A percentile compares a stretch with the other conserved stretches of the same genome.
phyloP scores from a whole-genome alignment of 2,888 invertebrate genomes.

The Mythimna pallens region DNA sequence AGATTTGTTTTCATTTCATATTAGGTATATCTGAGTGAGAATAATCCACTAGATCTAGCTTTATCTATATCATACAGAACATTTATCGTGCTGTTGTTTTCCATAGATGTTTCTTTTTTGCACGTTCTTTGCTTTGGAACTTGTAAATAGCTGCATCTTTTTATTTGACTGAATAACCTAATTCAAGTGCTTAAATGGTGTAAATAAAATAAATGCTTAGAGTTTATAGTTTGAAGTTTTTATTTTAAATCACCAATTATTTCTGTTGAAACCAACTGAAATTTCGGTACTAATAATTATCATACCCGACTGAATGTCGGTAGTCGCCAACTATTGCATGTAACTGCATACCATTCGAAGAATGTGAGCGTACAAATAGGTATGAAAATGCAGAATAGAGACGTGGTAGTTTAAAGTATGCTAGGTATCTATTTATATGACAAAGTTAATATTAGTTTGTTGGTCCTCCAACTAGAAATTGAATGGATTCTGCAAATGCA shows the following conservation, averaged over 20 bases:
- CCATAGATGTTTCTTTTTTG: no score
- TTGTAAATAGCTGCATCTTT: no score
- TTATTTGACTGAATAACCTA: no score
- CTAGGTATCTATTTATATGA: background rate
- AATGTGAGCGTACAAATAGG: background rate
- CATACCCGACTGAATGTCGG: conserved; percentile 1
- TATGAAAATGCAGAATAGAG: background rate
- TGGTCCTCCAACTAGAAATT: conserved; percentile 66
- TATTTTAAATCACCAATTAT: background rate
- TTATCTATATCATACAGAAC: background rate
- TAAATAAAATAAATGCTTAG: no score
- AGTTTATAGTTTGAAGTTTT: background rate
- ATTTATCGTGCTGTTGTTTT: background rate
- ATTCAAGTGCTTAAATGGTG: no score
- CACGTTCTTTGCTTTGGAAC: no score
- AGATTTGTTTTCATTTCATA: background rate
- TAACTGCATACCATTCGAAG: conserved; percentile 3
- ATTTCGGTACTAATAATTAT: conserved; percentile 15
- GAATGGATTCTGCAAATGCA: conserved; percentile 63
- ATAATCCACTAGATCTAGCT: background rate
- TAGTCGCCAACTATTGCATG: conserved; percentile 31
- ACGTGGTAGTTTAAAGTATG: background rate
- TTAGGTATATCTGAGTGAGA: no score
- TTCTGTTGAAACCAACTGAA: background rate
- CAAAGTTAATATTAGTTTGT: conserved; percentile 70